Evolutionary conservation across 2,797 vertebrate genomes (phyloP), one percentile per base, ranked within the genome.

Genomic region (Melanotaenia pygmaea): DNA sequence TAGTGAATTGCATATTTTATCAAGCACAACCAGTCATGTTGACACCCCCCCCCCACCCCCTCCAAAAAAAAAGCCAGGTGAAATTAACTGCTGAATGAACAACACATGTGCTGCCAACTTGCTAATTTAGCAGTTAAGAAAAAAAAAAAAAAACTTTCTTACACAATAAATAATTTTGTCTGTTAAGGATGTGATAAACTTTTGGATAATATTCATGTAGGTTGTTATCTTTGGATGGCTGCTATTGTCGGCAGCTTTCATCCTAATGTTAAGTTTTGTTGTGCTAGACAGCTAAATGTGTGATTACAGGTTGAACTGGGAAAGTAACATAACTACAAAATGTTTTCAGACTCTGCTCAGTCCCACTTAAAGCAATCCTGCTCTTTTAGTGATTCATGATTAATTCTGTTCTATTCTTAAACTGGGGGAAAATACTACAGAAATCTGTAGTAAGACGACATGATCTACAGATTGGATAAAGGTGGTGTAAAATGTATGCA

Each of bases 1-100:
- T 78, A 85, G 83, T 84, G 64, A 85, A 79, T 75, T 70, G 14
- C 80, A 71, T 75, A 64, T 83, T 80, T 83, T 86, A 79, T 83
- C 81, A 75, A 86, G 70, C 78, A 67, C 72, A 72, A 77, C 74
- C 64, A 82, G 63, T 77, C 64, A 14, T 64, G 43, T 72, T 77
- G 82, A 28, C 3, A 3, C 2, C 35, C 11, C 38, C 38, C 38
- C 38, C 0, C 6, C 34, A 3, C 1, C 5, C 7, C 34, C 9
- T 3, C 82, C 84, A 75, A 28, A 28, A 28, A 54, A 14, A 12
- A 1, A 1, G 5, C 1, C 51, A 57, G 20, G 9, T 18, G 3
- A 57, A 18, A 32, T 32, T 37, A 76, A 74, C 71, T 78, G 61
- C 69, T 62, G 67, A 67, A 53, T 81, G 64, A 87, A 79, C 80